phyloP scores from a whole-genome alignment of 2,113 vertebrate genomes.

The Varanus komodoensis region DNA sequence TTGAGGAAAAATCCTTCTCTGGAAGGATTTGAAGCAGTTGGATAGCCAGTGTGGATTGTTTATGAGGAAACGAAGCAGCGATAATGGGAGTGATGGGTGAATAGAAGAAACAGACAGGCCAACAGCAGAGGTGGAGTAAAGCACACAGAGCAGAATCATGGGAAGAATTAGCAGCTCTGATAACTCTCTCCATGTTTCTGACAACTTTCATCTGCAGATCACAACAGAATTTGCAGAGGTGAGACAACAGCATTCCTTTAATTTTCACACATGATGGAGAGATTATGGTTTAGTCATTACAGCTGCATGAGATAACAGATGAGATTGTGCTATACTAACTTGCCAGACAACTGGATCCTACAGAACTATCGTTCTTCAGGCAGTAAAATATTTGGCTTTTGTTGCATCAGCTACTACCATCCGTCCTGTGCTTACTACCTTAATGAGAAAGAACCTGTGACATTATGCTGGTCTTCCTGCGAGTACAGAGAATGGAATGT shows the following conservation, averaged over 20 bases:
- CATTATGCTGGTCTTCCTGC: not conserved
- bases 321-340: not conserved
- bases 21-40: not conserved
- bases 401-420: not conserved
- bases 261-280: not conserved
- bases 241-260: not conserved
- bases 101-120: not conserved
- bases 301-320: not conserved
- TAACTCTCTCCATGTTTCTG: not conserved
- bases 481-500: not conserved
- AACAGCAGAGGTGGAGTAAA: not conserved
- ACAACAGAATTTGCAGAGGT: not conserved
- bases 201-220: slow-evolving; percentile 3
- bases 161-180: not conserved
- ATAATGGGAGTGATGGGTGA: slow-evolving; percentile 6
- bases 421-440: not conserved
- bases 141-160: not conserved
- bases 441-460: not conserved
- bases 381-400: not conserved
- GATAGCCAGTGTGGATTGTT: not conserved
- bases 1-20: slow-evolving; percentile 3
- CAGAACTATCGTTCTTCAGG: not conserved
- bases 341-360: not conserved
- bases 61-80: not conserved
- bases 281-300: not conserved